A percentile compares a stretch with the other conserved stretches of the same genome.
Evolutionary conservation across 2,113 vertebrate genomes (phyloP).

Genomic region (Podarcis cretensis): DNA sequence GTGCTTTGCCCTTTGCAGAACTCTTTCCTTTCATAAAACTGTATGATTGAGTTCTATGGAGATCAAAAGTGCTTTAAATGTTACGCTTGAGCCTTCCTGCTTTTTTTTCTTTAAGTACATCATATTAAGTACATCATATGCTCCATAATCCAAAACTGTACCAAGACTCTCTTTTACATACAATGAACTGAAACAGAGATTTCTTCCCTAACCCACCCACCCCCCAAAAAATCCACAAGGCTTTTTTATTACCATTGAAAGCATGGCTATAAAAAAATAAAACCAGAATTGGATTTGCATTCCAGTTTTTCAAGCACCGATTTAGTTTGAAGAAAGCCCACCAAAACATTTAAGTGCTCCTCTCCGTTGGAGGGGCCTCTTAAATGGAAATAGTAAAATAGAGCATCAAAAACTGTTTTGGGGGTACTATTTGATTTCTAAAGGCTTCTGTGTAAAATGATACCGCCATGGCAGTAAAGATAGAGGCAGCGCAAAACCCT

Average conservation of each 20-base stretch:
- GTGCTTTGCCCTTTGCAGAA: background rate
- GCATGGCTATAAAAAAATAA: conserved; percentile 54
- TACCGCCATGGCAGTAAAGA: background rate
- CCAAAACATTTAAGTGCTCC: background rate
- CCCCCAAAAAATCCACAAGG: conserved; percentile 34
- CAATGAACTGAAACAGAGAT: background rate
- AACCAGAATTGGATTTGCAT: background rate
- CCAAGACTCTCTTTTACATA: background rate
- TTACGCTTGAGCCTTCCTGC: background rate
- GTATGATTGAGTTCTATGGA: background rate
- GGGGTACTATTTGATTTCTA: background rate
- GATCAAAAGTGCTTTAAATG: conserved; percentile 12
- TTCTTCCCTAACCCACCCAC: too few relatives aligned
- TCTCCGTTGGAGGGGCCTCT: background rate
- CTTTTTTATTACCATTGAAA: conserved; percentile 68
- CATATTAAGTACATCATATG: too few relatives aligned
- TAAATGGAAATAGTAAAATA: conserved; percentile 41
- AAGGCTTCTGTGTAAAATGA: background rate
- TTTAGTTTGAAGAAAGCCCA: background rate
- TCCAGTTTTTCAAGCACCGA: conserved; percentile 49
- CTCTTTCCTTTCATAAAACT: background rate
- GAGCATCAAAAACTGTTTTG: conserved; percentile 1
- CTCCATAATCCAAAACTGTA: background rate
- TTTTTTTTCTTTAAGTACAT: background rate
- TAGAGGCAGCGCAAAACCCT: too few relatives aligned